Percentiles rank a stretch among this genome's conserved stretches.
phyloP scores from a whole-genome alignment of 2,888 invertebrate species.

The Cistogaster globosa region DNA sequence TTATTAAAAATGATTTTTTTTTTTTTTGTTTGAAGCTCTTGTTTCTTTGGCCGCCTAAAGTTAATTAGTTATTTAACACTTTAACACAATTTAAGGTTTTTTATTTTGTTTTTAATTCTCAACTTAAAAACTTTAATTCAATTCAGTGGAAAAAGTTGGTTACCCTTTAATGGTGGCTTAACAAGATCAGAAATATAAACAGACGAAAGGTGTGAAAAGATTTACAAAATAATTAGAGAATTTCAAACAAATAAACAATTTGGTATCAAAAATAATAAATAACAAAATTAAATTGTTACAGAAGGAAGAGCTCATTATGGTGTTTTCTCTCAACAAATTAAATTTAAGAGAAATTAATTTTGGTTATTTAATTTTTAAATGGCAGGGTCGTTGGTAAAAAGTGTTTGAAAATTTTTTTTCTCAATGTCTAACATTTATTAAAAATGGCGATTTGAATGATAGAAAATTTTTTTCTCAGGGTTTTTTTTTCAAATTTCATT shows the following conservation, averaged over 20 bases:
- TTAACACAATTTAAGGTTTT: conserved; percentile 6
- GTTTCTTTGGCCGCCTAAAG: conserved; percentile 60
- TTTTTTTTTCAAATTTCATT: too few species aligned
- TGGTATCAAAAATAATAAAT: not conserved
- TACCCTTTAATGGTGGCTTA: conserved; percentile 1
- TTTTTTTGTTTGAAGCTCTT: conserved; percentile 21
- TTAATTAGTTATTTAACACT: conserved; percentile 64
- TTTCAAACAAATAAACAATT: not conserved
- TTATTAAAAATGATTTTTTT: conserved; percentile 4
- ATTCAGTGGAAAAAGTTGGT: conserved; percentile 15
- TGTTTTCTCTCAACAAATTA: too few species aligned
- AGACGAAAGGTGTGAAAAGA: conserved; percentile 28
- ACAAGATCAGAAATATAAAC: conserved; percentile 31
- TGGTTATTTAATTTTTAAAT: too few species aligned
- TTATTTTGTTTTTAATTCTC: not conserved
- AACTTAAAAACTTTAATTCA: not conserved
- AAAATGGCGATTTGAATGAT: too few species aligned
- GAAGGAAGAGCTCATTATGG: too few species aligned
- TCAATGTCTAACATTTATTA: too few species aligned
- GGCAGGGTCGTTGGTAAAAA: too few species aligned
- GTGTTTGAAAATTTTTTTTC: too few species aligned
- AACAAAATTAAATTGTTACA: not conserved
- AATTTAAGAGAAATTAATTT: too few species aligned
- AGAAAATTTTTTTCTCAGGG: too few species aligned
- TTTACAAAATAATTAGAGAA: not conserved